Percentiles rank a stretch among this genome's conserved stretches.
phyloP scores from a whole-genome alignment of 2,113 vertebrate species.

The Callopanchax toddi region DNA sequence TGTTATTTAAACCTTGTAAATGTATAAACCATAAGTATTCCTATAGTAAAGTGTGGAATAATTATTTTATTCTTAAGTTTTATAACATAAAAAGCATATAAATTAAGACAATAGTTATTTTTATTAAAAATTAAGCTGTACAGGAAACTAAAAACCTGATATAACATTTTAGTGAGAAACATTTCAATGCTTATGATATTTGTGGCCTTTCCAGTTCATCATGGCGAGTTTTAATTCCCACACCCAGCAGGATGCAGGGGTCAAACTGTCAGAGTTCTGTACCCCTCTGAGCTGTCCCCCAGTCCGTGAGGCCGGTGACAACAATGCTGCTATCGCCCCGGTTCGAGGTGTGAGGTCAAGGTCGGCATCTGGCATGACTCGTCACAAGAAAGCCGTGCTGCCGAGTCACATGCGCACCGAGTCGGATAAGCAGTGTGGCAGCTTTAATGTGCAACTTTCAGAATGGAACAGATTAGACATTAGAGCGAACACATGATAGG shows the following conservation, averaged over 20 bases:
- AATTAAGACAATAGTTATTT: too few relatives aligned
- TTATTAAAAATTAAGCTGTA: not conserved
- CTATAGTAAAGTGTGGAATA: too few relatives aligned
- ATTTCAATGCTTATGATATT: not conserved
- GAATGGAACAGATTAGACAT: constrained; percentile 27
- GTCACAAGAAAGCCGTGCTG: constrained; percentile 50
- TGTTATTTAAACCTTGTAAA: not conserved
- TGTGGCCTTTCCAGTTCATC: constrained; percentile 19
- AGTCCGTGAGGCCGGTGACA: not conserved
- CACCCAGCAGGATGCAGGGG: constrained; percentile 6
- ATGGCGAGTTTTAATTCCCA: constrained; percentile 14
- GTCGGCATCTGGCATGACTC: constrained; percentile 2
- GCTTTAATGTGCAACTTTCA: not conserved
- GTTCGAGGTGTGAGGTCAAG: constrained; percentile 7
- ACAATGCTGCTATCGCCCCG: not conserved
- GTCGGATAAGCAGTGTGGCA: not conserved
- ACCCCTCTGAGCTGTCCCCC: constrained; percentile 34
- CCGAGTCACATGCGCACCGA: constrained; percentile 41
- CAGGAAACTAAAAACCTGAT: not conserved
- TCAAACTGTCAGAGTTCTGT: constrained; percentile 27
- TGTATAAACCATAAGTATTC: not conserved
- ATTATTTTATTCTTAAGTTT: too few relatives aligned
- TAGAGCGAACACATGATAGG: constrained; percentile 1
- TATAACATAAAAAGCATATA: too few relatives aligned
- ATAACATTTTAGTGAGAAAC: too few relatives aligned